Evolutionary conservation across 2,797 vertebrate species (phyloP).

Genomic region (Fringilla coelebs): DNA sequence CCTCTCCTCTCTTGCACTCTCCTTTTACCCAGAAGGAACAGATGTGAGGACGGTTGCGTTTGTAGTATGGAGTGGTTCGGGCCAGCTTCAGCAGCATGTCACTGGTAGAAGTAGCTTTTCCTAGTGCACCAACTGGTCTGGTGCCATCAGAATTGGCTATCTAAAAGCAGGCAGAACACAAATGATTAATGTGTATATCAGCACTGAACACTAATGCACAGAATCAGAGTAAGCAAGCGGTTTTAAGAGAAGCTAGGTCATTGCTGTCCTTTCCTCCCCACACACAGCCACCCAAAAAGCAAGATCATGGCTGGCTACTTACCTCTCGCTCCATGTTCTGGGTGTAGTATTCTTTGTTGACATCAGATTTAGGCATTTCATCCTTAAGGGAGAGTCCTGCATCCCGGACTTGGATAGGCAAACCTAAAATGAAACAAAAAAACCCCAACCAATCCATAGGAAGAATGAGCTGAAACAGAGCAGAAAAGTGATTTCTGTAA

Average conservation of each 20-base stretch:
- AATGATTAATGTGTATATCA: neutral
- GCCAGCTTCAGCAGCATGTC: conserved; percentile 98
- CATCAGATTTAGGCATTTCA: conserved; percentile 95
- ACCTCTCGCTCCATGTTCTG: conserved; percentile 99
- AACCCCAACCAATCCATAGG: neutral
- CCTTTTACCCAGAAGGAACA: conserved; percentile 99
- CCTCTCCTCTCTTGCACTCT: conserved; percentile 97
- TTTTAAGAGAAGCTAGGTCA: neutral
- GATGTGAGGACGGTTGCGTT: conserved; percentile 97
- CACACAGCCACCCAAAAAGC: neutral
- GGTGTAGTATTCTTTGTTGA: conserved; percentile 98
- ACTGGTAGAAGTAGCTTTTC: conserved; percentile 92
- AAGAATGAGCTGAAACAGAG: neutral
- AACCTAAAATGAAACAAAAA: conserved; percentile 74
- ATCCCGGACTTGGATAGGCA: conserved; percentile 97
- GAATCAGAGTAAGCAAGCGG: neutral
- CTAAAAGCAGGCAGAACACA: conserved; percentile 65
- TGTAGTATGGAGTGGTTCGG: conserved; percentile 97
- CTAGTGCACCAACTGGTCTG: conserved; percentile 88
- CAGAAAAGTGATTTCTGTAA: neutral
- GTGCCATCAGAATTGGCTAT: conserved; percentile 94
- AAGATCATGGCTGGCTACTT: neutral
- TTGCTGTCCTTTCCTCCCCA: neutral
- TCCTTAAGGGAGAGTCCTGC: conserved; percentile 93
- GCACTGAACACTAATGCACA: rapidly evolving